phyloP scores from a whole-genome alignment of 2,797 vertebrate species.

The Pipistrellus nathusii region DNA sequence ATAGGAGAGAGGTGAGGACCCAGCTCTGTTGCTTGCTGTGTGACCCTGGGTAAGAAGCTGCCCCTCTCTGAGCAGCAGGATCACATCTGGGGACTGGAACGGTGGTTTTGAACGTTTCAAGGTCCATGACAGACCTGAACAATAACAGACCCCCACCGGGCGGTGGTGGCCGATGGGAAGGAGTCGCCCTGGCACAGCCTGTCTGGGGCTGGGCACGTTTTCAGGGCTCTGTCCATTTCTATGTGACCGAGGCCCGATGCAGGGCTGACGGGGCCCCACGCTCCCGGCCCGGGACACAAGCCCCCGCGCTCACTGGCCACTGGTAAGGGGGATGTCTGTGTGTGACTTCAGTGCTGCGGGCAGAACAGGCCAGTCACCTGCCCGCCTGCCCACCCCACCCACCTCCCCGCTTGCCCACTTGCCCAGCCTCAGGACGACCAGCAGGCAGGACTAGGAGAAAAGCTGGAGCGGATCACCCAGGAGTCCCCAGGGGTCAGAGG shows the following conservation, averaged over 20 bases:
- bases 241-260: neutral
- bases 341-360: no score
- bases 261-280: accelerated
- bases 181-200: accelerated
- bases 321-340: accelerated
- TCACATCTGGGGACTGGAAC: neutral
- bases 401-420: neutral
- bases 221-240: neutral
- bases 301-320: no score
- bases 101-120: neutral
- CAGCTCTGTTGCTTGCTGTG: neutral
- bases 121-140: neutral
- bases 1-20: neutral
- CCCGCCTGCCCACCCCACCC: no score
- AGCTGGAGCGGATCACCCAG: neutral
- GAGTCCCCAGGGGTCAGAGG: neutral
- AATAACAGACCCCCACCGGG: neutral
- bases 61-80: neutral
- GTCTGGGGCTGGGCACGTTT: accelerated
- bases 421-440: accelerated
- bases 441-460: neutral
- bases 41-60: neutral
- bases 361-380: neutral
- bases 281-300: neutral
- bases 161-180: accelerated